Base-by-base conservation (phyloP, 2,888 invertebrate species). In the Nezara viridula region DNA sequence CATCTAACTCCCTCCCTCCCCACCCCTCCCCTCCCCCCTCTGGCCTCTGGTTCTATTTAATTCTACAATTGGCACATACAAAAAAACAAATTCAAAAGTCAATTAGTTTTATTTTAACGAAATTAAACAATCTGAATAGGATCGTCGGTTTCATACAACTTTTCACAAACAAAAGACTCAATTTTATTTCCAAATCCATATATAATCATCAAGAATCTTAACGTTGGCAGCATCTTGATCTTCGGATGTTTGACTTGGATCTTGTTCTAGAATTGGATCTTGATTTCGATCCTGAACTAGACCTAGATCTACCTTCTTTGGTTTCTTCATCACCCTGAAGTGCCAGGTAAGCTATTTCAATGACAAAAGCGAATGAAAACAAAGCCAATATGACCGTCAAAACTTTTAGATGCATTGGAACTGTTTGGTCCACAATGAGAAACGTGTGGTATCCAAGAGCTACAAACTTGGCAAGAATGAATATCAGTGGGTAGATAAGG, bases 381-480 rank as follows among this genome's bases (percentile, higher is more conserved):
- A 32, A n/a, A 16, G 32, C 44, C 27, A 85, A 27, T 12, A 85
- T 47, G 27, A 27, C 49, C 27, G 50, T 16, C 7, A 85, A 27
- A 49, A 49, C 27, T 49, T 85, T 32, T 1, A 85, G 24, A 50
- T 37, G 27, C 27, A 9, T 0, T 7, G 27, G 14, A 1, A 6
- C 49, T 21, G 49, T 50, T 24, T 49, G 37, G 49, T 37, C 9
- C 10, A 50, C 3, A 19, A 85, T 85, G n/a, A 49, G 85, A 32
- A 49, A 85, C 1, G 85, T 85, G n/a, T 49, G 85, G 32, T 85
- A 85, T 27, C 49, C 24, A 27, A 85, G 85, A 14, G 85, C 85
- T 32, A n/a, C 49, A 32, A 85, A 85, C 49, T 50, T 47, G n/a
- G 49, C 50, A 10, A 85, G 14, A 16, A 85, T 27, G 27, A 85